Evolutionary conservation across 2,888 invertebrate genomes (phyloP).

Genomic region (Hanleya hanleyi): DNA sequence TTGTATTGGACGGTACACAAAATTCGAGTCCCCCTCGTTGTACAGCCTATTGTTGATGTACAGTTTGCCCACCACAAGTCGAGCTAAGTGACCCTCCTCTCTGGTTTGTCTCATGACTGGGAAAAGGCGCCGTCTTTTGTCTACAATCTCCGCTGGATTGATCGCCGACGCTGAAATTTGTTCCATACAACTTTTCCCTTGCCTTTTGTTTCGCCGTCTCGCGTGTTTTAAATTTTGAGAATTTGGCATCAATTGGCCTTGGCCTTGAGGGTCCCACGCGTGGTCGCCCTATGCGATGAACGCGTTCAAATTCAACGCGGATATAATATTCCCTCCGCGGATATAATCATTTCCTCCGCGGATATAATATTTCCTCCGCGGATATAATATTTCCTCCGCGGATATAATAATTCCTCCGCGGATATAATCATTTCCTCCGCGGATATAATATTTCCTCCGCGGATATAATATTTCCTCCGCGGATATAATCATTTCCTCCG

Average conservation of each 20-base stretch:
- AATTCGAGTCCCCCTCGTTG: too few species aligned
- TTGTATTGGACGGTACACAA: too few species aligned
- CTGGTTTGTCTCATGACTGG: background rate
- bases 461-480: too few species aligned
- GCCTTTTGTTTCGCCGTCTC: background rate
- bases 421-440: too few species aligned
- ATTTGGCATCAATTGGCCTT: background rate
- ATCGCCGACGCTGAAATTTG: background rate
- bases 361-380: too few species aligned
- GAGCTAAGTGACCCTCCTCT: background rate
- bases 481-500: too few species aligned
- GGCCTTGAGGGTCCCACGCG: background rate
- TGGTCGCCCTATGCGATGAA: background rate
- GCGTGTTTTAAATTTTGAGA: background rate
- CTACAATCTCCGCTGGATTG: background rate
- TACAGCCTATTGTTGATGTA: background rate
- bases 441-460: too few species aligned
- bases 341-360: too few species aligned
- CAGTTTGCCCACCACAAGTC: background rate
- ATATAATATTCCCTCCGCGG: too few species aligned
- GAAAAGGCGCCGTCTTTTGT: background rate
- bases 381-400: too few species aligned
- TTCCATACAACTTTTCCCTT: background rate
- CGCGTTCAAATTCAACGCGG: background rate
- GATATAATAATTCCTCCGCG: too few species aligned